Base-by-base conservation (phyloP, 2,113 vertebrate species). In the Pelecanus crispus region DNA sequence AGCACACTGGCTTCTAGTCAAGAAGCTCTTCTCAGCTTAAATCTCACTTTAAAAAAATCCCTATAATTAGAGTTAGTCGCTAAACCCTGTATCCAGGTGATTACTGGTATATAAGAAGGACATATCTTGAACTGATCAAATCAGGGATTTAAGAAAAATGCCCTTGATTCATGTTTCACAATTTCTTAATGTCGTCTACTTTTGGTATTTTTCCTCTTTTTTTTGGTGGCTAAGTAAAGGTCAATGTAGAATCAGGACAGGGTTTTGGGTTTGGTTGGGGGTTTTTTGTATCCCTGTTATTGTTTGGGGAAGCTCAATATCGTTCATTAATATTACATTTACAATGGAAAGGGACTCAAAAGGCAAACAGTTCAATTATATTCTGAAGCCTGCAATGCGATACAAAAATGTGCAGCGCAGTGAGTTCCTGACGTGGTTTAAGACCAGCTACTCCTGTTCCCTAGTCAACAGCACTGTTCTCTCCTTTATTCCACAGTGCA, bases 1-100 rank as follows among this genome's bases (percentile, higher is more conserved):
- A 58, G n/a, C 83, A 67, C n/a, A 10, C 78, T 32, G 34, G 89
- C 97, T 96, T 65, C 75, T 63, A 84, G 95, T 96, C 96, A 96
- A 95, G 88, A 85, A 93, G 81, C 86, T 88, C 91, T 96, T 87
- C 96, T 88, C 88, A 96, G 96, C 93, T 97, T 93, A 94, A 95
- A 82, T 96, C 90, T 95, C 56, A 26, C 82, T 92, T 92, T 36
- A 61, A 82, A 89, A 90, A 92, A 92, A 82, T 97, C 93, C 73
- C 92, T 96, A 40, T 96, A 95, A 96, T 97, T 97, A 97, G 93
- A 88, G 75, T 62, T 71, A 86, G 92, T 81, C 94, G 86, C 86
- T 97, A 84, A 93, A 90, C 53, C 86, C 72, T 73, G 68, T 73
- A 70, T 96, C 78, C 94, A 65, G 72, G 88, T 90, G 94, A 94